These are phyloP conservation scores for Pycnomerus fuliginosus DNA, from an alignment of 2,888 invertebrate species.

Conservation along the genomic window DNA sequence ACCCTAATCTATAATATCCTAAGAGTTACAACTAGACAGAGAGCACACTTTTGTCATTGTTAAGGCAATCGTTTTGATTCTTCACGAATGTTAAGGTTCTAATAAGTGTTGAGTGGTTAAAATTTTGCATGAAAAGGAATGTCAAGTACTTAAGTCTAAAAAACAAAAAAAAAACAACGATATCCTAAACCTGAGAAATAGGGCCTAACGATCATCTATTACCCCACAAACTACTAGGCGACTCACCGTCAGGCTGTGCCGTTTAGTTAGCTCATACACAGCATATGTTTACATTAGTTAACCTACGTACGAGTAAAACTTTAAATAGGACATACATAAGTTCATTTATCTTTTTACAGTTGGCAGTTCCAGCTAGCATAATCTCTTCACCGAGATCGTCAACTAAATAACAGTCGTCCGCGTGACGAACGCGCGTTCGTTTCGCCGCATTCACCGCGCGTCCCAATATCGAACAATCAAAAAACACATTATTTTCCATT, in stretches of 20 bases:
- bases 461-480: constrained; percentile 45
- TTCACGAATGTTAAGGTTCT: constrained; percentile 11
- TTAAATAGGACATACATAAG: constrained; percentile 51
- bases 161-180: constrained; percentile 22
- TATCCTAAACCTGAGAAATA: constrained; percentile 49
- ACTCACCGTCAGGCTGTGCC: constrained; percentile 23
- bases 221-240: constrained; percentile 37
- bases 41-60: constrained; percentile 43
- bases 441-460: no score
- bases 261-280: constrained; percentile 43
- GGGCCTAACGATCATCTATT: constrained; percentile 48
- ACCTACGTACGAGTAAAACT: constrained; percentile 46
- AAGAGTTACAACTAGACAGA: constrained; percentile 37
- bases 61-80: constrained; percentile 39
- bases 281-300: constrained; percentile 45
- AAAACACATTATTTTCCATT: constrained; percentile 42
- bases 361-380: constrained; percentile 56
- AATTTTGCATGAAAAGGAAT: constrained; percentile 1
- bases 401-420: constrained; percentile 43
- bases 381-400: constrained; percentile 48
- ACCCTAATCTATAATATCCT: constrained; percentile 30
- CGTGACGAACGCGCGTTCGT: constrained; percentile 9
- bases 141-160: constrained; percentile 8
- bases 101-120: constrained; percentile 1
- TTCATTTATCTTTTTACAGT: constrained; percentile 53